Percentiles rank a stretch among this genome's conserved stretches.
These are phyloP conservation scores for Paraescarpia echinospica DNA, from an alignment of 1,140 invertebrate species.

Conservation along the genomic window DNA sequence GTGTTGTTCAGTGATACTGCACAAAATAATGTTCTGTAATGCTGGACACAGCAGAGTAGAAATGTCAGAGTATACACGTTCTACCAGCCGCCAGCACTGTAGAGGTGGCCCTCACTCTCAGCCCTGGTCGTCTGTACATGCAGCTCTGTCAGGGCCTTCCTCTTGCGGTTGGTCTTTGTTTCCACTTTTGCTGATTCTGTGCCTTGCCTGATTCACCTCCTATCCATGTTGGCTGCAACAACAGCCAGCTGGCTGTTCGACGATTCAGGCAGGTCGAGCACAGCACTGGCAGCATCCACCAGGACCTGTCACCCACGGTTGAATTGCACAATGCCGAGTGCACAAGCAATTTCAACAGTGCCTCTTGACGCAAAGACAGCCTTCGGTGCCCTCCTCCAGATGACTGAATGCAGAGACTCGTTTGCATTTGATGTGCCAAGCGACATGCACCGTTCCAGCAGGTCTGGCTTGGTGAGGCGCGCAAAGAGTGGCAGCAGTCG, in stretches of 20 bases:
- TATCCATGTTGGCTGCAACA: background rate
- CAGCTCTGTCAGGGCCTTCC: background rate
- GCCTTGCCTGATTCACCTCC: background rate
- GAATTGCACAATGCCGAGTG: background rate
- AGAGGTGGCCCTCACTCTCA: background rate
- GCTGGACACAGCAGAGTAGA: background rate
- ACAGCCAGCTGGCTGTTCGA: background rate
- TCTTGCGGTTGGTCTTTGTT: background rate
- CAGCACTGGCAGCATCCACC: background rate
- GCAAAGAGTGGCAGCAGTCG: too few species aligned
- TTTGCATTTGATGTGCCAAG: slow-evolving; percentile 8
- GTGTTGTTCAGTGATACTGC: background rate
- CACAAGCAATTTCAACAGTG: background rate
- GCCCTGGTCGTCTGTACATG: background rate
- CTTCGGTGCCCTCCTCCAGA: slow-evolving; percentile 11
- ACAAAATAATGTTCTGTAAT: background rate
- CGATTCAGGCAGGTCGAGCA: background rate
- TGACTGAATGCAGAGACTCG: background rate
- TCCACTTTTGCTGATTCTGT: background rate
- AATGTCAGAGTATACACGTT: too few species aligned
- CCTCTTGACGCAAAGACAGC: background rate
- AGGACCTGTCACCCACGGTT: background rate
- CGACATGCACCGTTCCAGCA: too few species aligned
- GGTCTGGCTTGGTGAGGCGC: too few species aligned
- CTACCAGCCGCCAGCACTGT: background rate